Conservation (phyloP, 2,888 invertebrate species). For the Trachelus stipa region DNA sequence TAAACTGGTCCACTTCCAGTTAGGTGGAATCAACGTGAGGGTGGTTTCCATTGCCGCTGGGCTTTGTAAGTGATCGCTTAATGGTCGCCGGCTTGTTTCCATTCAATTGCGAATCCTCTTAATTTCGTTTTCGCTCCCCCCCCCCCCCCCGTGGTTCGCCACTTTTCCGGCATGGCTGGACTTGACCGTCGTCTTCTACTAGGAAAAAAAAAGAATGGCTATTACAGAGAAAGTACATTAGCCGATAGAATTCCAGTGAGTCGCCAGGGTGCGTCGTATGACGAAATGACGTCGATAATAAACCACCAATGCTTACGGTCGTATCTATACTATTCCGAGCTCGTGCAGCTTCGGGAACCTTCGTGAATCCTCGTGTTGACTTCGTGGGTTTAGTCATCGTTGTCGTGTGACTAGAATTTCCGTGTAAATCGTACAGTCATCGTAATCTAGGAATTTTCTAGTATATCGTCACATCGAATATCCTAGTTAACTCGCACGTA, state of each 20-base stretch:
- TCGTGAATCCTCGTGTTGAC: neutral
- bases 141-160: neutral
- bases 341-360: neutral
- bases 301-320: neutral
- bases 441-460: neutral
- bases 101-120: slow-evolving; percentile 24
- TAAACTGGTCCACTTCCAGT: neutral
- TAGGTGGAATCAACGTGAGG: neutral
- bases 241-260: neutral
- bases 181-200: neutral
- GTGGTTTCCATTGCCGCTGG: slow-evolving; percentile 11
- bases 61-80: slow-evolving; percentile 23
- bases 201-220: neutral
- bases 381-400: neutral
- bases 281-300: neutral
- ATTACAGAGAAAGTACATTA: slow-evolving; percentile 19
- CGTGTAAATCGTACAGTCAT: neutral
- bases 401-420: neutral
- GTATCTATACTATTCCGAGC: neutral
- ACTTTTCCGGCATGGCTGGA: neutral
- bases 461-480: neutral
- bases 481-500: neutral
- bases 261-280: neutral
- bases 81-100: slow-evolving; percentile 25
- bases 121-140: slow-evolving; percentile 15